These are phyloP conservation scores for Tragulus kanchil DNA, from an alignment of 2,113 vertebrate species.

Conservation along the genomic window DNA sequence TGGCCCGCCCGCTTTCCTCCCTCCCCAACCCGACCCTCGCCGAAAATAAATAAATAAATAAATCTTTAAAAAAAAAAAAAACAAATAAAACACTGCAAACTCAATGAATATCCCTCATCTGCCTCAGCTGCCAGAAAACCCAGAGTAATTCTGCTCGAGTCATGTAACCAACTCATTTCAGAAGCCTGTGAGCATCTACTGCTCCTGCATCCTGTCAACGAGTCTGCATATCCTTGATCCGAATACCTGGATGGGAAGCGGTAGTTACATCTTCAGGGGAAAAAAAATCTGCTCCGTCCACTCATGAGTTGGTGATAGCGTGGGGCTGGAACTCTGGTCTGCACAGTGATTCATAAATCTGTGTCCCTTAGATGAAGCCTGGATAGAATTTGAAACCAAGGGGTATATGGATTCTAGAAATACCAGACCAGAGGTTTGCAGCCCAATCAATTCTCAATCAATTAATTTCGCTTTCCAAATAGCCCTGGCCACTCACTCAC, in stretches of 20 bases:
- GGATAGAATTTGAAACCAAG: conserved; percentile 42
- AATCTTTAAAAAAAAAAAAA: background rate
- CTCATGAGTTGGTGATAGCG: background rate
- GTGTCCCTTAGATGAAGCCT: background rate
- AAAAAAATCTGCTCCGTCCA: background rate
- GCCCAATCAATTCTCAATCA: conserved; percentile 70
- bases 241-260: background rate
- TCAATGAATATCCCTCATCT: conserved; percentile 1
- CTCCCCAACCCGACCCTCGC: no score
- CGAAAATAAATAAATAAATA: no score
- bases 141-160: conserved; percentile 1
- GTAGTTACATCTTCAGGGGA: background rate
- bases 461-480: conserved; percentile 77
- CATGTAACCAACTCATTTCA: background rate
- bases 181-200: background rate
- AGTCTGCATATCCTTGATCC: no score
- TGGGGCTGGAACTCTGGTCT: background rate
- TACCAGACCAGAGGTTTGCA: conserved; percentile 53
- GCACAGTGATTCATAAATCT: background rate
- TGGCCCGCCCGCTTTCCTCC: no score
- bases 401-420: conserved; percentile 4
- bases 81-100: background rate
- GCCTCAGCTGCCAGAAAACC: conserved; percentile 38
- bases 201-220: no score
- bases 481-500: conserved; percentile 51